phyloP scores from a whole-genome alignment of 2,113 vertebrate species.

The Pluvianellus socialis region DNA sequence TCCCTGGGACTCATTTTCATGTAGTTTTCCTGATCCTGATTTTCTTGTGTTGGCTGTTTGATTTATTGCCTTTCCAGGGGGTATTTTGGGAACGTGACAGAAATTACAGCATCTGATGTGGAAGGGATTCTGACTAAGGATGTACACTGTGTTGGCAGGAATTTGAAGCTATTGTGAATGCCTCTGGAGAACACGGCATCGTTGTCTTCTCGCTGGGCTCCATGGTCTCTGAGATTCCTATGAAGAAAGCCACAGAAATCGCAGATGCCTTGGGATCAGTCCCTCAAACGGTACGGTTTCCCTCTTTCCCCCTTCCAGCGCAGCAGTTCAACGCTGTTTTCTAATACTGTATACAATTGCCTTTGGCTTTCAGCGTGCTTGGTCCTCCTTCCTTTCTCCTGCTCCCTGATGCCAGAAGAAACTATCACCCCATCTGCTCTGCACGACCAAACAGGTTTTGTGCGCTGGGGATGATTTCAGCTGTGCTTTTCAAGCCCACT shows the following conservation, averaged over 20 bases:
- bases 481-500: background rate
- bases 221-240: conserved; percentile 84
- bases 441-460: background rate
- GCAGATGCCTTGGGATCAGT: conserved; percentile 85
- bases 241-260: conserved; percentile 79
- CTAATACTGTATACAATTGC: background rate
- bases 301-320: background rate
- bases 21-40: background rate
- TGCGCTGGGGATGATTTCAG: background rate
- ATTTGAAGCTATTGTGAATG: conserved; percentile 85
- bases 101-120: background rate
- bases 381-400: background rate
- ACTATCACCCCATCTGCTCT: too few relatives aligned
- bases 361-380: background rate
- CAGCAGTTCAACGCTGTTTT: background rate
- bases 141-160: conserved; percentile 76
- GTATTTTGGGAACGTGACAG: fast-evolving
- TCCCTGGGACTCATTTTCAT: background rate
- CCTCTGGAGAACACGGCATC: conserved; percentile 88
- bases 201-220: conserved; percentile 92
- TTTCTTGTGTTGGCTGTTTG: background rate
- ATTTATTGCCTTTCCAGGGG: background rate
- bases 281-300: conserved; percentile 84
- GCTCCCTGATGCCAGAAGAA: background rate
- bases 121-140: background rate